Evolutionary conservation across 2,888 invertebrate species (phyloP), one percentile per base, ranked within the genome.

Genomic region (Liopterus haemorrhoidalis): DNA sequence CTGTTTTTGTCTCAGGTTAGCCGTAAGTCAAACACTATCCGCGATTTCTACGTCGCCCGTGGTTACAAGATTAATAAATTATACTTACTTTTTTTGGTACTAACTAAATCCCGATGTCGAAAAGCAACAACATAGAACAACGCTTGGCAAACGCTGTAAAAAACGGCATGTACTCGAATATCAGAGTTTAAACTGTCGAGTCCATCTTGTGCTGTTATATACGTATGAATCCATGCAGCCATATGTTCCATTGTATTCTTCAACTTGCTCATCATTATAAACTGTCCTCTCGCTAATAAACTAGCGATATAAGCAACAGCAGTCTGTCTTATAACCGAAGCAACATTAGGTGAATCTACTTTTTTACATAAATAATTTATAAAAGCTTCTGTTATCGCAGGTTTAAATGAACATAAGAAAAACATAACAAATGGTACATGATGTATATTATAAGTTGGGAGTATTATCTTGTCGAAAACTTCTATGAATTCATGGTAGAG

Each of bases 91-190:
- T 85, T 84, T 63, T 81, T 81, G 56, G 73, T 78, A 44, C 74
- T 74, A 30, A 90, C 80, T 55, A 96, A 72, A 60, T 93, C 85
- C 56, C 82, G 82, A 63, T 91, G 86, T 48, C 92, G 80, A 64
- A 94, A 95, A 0, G 89, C 85, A 48, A 97, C 82, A 11, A 94
- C 73, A 67, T 96, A 94, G 70, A 97, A 95, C 31, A 95, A 72
- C 0, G 90, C 82, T 66, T 97, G 95, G 56, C 94, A 94, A 3
- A 92, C 79, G 1, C 88, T 81, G 63, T 93, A 94, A 69, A 97
- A 97, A 0, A 93, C 85, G 3, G 81, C 76, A 62, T 97, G 94
- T 0, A 82, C 77, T 56, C 81, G 78, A 0, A 79, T 60, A 54
- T 83, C 81, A 9, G 72, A 70, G 55, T 73, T 71, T 0, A 72